These are phyloP conservation scores for Drosophila ochracea DNA, from an alignment of 2,888 invertebrate species.

Conservation along the genomic window DNA sequence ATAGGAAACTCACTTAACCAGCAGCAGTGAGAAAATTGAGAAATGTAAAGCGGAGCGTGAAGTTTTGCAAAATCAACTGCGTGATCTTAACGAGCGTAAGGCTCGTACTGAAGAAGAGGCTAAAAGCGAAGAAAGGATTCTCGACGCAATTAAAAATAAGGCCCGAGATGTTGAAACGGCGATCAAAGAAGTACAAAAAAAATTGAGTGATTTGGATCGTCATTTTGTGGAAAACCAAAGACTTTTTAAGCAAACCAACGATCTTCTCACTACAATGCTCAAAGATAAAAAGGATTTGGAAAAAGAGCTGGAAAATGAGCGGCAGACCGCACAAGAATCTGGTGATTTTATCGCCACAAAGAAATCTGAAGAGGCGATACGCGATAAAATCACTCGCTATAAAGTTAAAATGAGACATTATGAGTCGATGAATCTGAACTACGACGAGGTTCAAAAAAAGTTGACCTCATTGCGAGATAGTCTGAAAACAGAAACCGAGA, in stretches of 20 bases:
- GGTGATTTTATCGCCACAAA: constrained; percentile 83
- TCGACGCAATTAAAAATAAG: constrained; percentile 84
- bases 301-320: constrained; percentile 42
- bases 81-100: constrained; percentile 70
- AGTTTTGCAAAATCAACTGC: constrained; percentile 81
- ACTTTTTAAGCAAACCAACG: constrained; percentile 42
- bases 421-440: constrained; percentile 71
- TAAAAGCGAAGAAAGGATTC: constrained; percentile 59
- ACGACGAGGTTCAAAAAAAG: constrained; percentile 58
- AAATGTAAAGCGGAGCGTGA: constrained; percentile 82
- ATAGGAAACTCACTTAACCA: constrained; percentile 58
- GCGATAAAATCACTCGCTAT: constrained; percentile 78
- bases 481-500: constrained; percentile 5
- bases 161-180: constrained; percentile 75
- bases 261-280: constrained; percentile 36
- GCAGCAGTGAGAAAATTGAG: constrained; percentile 52
- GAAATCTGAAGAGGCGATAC: constrained; percentile 84
- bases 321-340: constrained; percentile 65
- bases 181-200: constrained; percentile 55
- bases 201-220: constrained; percentile 61
- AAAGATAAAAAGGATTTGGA: constrained; percentile 30
- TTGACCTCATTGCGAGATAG: constrained; percentile 19
- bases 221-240: constrained; percentile 51
- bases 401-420: constrained; percentile 80
- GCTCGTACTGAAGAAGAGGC: constrained; percentile 43